Percentiles rank a stretch among this genome's conserved stretches.
Evolutionary conservation across 2,113 vertebrate species (phyloP).

Genomic region (Eulacestoma nigropectus): DNA sequence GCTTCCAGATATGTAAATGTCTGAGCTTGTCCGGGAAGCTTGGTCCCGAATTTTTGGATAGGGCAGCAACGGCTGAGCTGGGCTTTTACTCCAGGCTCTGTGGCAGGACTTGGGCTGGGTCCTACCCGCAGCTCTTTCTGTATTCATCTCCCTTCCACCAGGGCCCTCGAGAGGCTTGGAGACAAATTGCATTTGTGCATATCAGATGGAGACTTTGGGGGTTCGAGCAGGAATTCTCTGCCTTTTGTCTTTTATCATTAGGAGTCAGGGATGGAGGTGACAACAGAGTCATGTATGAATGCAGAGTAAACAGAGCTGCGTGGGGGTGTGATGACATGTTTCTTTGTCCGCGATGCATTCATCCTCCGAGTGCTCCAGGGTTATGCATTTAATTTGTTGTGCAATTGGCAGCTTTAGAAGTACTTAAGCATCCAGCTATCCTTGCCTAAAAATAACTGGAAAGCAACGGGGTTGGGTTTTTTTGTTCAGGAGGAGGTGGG

Average conservation of each 20-base stretch:
- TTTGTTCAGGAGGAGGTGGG: neutral
- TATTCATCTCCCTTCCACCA: neutral
- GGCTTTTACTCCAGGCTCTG: neutral
- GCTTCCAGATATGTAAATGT: neutral
- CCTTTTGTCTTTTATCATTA: slow-evolving; percentile 55
- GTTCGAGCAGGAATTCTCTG: slow-evolving; percentile 13
- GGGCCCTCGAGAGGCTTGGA: neutral
- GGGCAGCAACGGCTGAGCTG: neutral
- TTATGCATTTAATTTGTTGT: slow-evolving; percentile 62
- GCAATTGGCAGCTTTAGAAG: slow-evolving; percentile 50
- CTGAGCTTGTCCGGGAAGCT: neutral
- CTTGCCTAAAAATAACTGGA: slow-evolving; percentile 37
- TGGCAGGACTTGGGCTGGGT: neutral
- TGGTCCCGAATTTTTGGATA: neutral
- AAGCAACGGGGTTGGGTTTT: neutral
- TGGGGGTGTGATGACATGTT: slow-evolving; percentile 58
- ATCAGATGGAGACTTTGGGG: slow-evolving; percentile 49
- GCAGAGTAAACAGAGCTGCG: slow-evolving; percentile 50
- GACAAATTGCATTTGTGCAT: neutral
- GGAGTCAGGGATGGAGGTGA: slow-evolving; percentile 40
- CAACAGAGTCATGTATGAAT: slow-evolving; percentile 34
- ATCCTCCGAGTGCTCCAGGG: slow-evolving; percentile 50
- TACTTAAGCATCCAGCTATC: slow-evolving; percentile 12
- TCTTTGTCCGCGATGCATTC: slow-evolving; percentile 59
- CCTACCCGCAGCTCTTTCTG: neutral